Evolutionary conservation across 2,113 vertebrate species (phyloP).

Genomic region (Python bivittatus): DNA sequence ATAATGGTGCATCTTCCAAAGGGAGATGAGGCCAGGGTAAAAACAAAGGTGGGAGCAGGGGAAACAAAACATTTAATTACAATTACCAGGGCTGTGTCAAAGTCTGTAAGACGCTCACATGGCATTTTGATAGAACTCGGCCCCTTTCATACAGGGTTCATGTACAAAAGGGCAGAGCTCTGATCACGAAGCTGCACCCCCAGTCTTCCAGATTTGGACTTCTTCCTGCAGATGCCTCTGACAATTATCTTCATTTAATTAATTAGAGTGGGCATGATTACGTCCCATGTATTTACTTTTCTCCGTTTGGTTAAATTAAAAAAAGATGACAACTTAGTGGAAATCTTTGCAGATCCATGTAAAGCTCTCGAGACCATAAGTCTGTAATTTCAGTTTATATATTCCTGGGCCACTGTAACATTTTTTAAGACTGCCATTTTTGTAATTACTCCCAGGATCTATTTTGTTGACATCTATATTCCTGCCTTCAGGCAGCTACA

Average conservation of each 20-base stretch:
- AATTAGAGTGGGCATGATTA: neutral
- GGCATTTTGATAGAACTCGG: too few species aligned
- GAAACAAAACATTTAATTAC: too few species aligned
- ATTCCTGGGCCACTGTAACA: neutral
- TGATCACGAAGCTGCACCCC: neutral
- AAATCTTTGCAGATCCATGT: neutral
- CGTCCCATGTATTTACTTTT: neutral
- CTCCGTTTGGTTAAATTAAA: neutral
- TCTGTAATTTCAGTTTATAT: neutral
- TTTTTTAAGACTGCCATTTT: neutral
- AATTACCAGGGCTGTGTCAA: too few species aligned
- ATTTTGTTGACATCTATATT: neutral
- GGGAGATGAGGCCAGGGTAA: too few species aligned
- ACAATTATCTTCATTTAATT: neutral
- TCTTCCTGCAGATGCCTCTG: neutral
- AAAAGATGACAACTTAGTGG: neutral
- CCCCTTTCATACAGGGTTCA: too few species aligned
- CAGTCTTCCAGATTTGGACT: neutral
- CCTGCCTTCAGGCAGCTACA: neutral
- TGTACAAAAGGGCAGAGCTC: neutral
- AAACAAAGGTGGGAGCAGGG: too few species aligned
- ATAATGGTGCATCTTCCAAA: too few species aligned
- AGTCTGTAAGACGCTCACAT: too few species aligned
- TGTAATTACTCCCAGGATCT: neutral
- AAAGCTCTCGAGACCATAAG: neutral